Conservation (phyloP, 2,888 invertebrate genomes). For the Nomada goodeniana region DNA sequence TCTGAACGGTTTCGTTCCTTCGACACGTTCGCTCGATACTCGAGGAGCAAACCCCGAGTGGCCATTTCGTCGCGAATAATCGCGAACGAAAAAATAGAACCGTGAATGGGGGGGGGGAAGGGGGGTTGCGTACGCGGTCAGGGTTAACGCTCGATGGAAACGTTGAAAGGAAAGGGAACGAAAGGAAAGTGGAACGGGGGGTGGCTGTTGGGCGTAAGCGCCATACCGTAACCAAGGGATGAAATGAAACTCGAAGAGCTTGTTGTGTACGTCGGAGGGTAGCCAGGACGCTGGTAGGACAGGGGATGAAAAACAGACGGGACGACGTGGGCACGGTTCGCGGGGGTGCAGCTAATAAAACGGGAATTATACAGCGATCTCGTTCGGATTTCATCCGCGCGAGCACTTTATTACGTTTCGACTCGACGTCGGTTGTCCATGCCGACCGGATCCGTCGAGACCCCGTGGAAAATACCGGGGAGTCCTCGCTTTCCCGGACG, state of each 20-base stretch:
- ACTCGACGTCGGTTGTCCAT: slow-evolving; percentile 23
- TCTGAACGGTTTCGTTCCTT: neutral
- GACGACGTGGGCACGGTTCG: slow-evolving; percentile 56
- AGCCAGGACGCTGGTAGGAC: neutral
- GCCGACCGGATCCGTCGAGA: neutral
- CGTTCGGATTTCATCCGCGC: slow-evolving; percentile 68
- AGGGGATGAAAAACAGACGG: slow-evolving; percentile 57
- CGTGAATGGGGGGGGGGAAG: neutral
- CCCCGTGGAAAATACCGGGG: slow-evolving; percentile 11
- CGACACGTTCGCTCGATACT: neutral
- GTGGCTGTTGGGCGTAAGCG: slow-evolving; percentile 61
- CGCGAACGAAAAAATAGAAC: neutral
- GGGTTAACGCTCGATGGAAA: slow-evolving; percentile 30
- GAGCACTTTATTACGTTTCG: slow-evolving; percentile 71
- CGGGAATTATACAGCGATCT: slow-evolving; percentile 72
- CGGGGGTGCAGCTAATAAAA: slow-evolving; percentile 71
- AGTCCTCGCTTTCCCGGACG: neutral
- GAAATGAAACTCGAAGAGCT: slow-evolving; percentile 72
- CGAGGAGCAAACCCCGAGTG: neutral
- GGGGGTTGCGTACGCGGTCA: slow-evolving; percentile 52
- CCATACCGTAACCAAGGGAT: slow-evolving; percentile 73
- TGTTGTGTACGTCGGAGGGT: slow-evolving; percentile 52
- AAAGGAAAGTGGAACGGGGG: slow-evolving; percentile 31
- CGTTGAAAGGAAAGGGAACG: slow-evolving; percentile 17
- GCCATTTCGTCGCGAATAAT: slow-evolving; percentile 23